Evolutionary conservation across 2,113 vertebrate species (phyloP), one percentile per base, ranked within the genome.

Genomic region (Esox niger): DNA sequence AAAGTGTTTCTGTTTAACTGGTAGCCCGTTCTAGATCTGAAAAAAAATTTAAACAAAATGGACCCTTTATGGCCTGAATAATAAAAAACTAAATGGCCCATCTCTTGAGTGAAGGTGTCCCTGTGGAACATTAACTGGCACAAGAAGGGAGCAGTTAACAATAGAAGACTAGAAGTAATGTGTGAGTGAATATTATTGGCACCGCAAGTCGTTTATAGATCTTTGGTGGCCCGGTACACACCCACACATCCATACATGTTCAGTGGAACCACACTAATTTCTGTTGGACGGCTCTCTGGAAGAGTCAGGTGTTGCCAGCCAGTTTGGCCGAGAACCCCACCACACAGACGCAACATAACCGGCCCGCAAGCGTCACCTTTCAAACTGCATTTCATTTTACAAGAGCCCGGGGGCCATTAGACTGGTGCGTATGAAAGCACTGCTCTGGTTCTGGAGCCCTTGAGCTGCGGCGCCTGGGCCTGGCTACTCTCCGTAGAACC

Each of bases 381-480:
- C 77, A 77, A 74, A 73, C 29, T 49, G 71, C 69, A 73, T 83
- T 80, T 77, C 66, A 78, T 82, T 85, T 86, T 82, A 80, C 49
- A 66, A 78, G 78, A 81, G 68, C 71, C 66, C 32, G 21, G 76
- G 70, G 82, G 69, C 76, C 79, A 72, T 73, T 83, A 58, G 70
- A 75, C 5, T 20, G 49, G 52, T 33, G 47, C 31, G 23, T 71
- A 31, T 60, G 66, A 73, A 46, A 46, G 65, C 31, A 68, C 54
- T 47, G 2, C 59, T 68, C 69, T 69, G 71, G 75, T 75, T 83
- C 72, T 79, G 76, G 71, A 68, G 74, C 72, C 66, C n/a, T 80
- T 29, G 60, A 17, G 62, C 57, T 68, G 61, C 55, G 35, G 62
- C 75, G n/a, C 21, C 47, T n/a, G 21, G 47, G 47, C 47, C 47